These are phyloP conservation scores for Panonychus citri DNA, from an alignment of 1,140 invertebrate genomes.

Conservation along the genomic window DNA sequence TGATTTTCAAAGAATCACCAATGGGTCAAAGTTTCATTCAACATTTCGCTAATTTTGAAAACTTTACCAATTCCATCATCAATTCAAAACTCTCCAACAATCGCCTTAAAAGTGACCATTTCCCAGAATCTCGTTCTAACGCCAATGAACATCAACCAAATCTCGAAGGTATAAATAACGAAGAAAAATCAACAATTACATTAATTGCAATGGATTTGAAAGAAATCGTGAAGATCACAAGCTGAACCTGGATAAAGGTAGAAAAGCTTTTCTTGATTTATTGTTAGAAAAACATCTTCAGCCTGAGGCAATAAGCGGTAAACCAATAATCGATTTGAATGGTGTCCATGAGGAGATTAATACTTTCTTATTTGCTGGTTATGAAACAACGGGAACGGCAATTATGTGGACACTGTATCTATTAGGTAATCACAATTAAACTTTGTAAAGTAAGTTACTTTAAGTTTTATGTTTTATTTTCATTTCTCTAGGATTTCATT, in stretches of 20 bases:
- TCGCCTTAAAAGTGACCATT: too few species aligned
- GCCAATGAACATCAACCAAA: too few species aligned
- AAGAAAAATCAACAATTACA: too few species aligned
- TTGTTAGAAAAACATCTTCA: conserved; percentile 41
- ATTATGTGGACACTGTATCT: conserved; percentile 20
- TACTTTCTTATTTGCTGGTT: conserved; percentile 43
- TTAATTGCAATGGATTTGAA: too few species aligned
- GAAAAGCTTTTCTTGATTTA: conserved; percentile 8
- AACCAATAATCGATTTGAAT: conserved; percentile 29
- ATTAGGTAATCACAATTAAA: conserved; percentile 16
- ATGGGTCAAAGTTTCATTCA: not conserved
- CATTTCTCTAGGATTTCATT: not conserved
- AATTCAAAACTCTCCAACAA: too few species aligned
- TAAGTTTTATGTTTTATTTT: conserved; percentile 14
- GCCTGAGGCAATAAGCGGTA: conserved; percentile 19
- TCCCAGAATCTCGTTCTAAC: too few species aligned
- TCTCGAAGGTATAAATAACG: too few species aligned
- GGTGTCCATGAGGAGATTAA: conserved; percentile 59
- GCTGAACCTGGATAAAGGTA: too few species aligned
- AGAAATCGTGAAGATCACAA: too few species aligned
- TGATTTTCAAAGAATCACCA: not conserved
- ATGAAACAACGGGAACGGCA: conserved; percentile 16
- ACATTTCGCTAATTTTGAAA: not conserved
- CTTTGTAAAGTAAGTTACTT: not conserved
- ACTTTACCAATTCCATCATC: not conserved